phyloP scores from a whole-genome alignment of 2,888 invertebrate genomes.

The Meghimatium bilineatum region DNA sequence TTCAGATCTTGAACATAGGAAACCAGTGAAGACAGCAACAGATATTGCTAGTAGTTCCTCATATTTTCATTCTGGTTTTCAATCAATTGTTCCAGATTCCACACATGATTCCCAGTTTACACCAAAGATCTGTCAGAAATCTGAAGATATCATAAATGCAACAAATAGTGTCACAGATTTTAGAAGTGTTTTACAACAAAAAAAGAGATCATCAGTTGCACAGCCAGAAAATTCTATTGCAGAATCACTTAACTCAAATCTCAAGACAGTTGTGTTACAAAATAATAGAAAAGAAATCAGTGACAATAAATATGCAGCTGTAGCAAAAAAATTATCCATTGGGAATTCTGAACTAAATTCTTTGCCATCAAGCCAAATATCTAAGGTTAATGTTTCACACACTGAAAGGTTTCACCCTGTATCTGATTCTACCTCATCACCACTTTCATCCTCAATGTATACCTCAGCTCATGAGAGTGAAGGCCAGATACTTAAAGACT shows the following conservation, averaged over 20 bases:
- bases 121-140: neutral
- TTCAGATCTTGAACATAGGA: neutral
- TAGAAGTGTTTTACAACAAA: constrained; percentile 31
- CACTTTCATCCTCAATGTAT: neutral
- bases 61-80: too few species aligned
- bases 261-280: constrained; percentile 50
- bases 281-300: neutral
- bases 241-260: constrained; percentile 45
- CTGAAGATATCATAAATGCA: neutral
- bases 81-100: neutral
- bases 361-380: neutral
- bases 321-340: neutral
- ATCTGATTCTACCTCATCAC: neutral
- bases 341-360: constrained; percentile 13
- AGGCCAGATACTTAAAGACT: neutral
- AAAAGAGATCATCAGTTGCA: neutral
- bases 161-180: constrained; percentile 23
- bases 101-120: neutral
- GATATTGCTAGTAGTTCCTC: neutral
- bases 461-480: neutral
- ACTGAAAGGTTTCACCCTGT: neutral
- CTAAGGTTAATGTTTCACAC: neutral
- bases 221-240: neutral
- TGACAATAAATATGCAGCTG: neutral
- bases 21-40: neutral